A percentile compares a stretch with the other conserved stretches of the same genome.
phyloP scores from a whole-genome alignment of 2,113 vertebrate genomes.

The Trachemys scripta region DNA sequence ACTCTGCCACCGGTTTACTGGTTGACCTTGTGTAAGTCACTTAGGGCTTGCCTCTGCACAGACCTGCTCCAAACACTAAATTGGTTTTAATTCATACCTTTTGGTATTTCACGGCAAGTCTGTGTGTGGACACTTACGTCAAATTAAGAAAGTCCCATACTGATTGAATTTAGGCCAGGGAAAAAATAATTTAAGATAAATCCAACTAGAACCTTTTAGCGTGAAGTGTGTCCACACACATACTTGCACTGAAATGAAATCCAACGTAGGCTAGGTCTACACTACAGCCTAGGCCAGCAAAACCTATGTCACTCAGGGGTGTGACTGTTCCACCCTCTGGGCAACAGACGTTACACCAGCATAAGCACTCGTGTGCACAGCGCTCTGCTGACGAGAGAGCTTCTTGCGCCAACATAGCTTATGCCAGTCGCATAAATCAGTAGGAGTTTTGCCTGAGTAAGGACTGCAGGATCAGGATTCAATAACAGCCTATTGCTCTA shows the following conservation, averaged over 20 bases:
- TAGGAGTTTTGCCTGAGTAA: not conserved
- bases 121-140: not conserved
- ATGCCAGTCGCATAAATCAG: not conserved
- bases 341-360: no score
- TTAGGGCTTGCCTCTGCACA: not conserved
- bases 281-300: no score
- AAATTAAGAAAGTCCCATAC: not conserved
- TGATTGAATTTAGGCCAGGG: not conserved
- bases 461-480: not conserved
- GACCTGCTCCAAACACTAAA: not conserved
- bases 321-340: no score
- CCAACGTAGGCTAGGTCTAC: not conserved
- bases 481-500: not conserved
- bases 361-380: no score
- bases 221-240: not conserved
- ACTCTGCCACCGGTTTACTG: not conserved
- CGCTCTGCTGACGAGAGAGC: no score
- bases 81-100: accelerated
- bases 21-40: not conserved
- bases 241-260: not conserved
- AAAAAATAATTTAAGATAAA: not conserved
- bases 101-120: not conserved
- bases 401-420: no score
- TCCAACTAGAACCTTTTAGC: not conserved
- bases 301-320: no score